Conservation (phyloP, 2,113 vertebrate species). For the Pongo abelii region DNA sequence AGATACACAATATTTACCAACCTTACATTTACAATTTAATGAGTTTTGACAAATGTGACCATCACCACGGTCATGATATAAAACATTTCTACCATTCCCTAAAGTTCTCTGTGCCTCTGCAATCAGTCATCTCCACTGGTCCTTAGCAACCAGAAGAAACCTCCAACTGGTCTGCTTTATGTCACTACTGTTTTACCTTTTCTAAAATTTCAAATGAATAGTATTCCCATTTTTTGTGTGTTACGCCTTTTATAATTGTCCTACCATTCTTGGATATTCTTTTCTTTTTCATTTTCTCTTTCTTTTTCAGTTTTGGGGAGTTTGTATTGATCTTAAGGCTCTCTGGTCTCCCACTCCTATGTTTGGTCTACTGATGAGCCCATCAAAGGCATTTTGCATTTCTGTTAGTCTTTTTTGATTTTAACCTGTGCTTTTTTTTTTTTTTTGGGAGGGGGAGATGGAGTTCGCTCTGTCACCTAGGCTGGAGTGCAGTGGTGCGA, state of each 20-base stretch:
- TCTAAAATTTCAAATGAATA: not conserved
- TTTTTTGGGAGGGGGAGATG: no score
- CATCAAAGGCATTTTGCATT: not conserved
- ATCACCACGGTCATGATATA: not conserved
- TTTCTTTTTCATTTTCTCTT: not conserved
- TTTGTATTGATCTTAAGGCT: not conserved
- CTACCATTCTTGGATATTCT: not conserved
- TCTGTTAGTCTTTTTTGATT: not conserved
- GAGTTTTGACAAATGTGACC: not conserved
- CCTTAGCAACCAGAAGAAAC: not conserved
- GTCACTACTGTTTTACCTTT: not conserved
- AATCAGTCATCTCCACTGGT: not conserved
- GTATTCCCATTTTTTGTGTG: not conserved
- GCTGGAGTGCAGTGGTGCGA: no score
- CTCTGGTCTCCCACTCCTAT: not conserved
- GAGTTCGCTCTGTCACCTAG: no score
- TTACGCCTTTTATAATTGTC: not conserved
- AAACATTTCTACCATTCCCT: not conserved
- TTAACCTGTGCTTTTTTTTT: not conserved
- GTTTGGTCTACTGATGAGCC: not conserved
- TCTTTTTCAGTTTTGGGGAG: not conserved
- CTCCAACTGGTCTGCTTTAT: not conserved
- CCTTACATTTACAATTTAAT: not conserved
- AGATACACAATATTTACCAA: not conserved
- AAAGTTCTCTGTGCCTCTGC: not conserved